Conservation (phyloP, 2,888 invertebrate genomes). For the Hemithea aestivaria region DNA sequence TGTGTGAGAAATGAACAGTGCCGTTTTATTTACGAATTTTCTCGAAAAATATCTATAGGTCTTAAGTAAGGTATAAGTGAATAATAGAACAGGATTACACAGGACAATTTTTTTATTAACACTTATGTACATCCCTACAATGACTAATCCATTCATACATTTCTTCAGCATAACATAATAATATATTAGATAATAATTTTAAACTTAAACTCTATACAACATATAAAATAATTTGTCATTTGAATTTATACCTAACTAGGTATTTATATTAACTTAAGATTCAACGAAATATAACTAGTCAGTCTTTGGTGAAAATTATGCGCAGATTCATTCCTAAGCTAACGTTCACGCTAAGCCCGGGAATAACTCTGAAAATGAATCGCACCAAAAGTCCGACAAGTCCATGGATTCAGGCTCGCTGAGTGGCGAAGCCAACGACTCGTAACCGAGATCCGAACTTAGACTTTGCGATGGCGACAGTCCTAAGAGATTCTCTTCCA, state of each 20-base stretch:
- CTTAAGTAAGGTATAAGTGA: too few species aligned
- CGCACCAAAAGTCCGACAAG: conserved; percentile 85
- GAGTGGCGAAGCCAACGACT: conserved; percentile 69
- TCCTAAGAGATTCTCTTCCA: conserved; percentile 54
- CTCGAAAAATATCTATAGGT: too few species aligned
- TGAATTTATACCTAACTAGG: conserved; percentile 29
- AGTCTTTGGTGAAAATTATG: conserved; percentile 67
- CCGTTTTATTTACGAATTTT: too few species aligned
- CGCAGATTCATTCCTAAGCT: conserved; percentile 67
- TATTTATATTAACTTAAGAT: conserved; percentile 24
- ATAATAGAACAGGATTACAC: conserved; percentile 17
- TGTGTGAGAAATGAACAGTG: too few species aligned
- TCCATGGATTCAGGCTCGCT: conserved; percentile 70
- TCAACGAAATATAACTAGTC: conserved; percentile 56
- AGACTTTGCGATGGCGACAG: conserved; percentile 65
- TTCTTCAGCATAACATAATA: conserved; percentile 25
- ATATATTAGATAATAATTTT: conserved; percentile 11
- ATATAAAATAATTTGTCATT: conserved; percentile 45
- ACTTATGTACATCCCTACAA: conserved; percentile 53
- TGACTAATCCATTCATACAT: conserved; percentile 31
- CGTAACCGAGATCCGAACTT: conserved; percentile 71
- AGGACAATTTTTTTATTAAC: conserved; percentile 46
- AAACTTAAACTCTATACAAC: conserved; percentile 26
- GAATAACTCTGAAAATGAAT: conserved; percentile 87
- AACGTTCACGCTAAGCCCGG: conserved; percentile 82